A percentile compares a stretch with the other conserved stretches of the same genome.
phyloP scores from a whole-genome alignment of 2,113 vertebrate species.

The Larimichthys polyactis region DNA sequence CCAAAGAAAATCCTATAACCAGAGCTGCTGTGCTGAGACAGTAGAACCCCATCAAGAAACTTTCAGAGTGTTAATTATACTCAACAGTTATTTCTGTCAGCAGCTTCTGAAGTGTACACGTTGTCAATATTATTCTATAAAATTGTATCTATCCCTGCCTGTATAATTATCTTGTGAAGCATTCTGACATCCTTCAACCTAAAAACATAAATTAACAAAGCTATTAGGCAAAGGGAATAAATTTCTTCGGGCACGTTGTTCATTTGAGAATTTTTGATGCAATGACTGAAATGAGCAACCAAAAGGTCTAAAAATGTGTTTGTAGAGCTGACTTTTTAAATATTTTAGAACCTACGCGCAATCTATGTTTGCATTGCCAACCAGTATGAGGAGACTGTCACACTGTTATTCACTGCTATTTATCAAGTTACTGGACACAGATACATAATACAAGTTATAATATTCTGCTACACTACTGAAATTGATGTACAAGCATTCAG shows the following conservation, averaged over 20 bases:
- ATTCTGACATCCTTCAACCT: not conserved
- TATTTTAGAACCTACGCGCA: not conserved
- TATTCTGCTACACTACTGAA: not conserved
- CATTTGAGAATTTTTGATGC: not conserved
- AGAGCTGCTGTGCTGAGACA: conserved; percentile 20
- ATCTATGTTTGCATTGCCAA: not conserved
- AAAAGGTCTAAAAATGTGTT: not conserved
- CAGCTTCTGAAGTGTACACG: not conserved
- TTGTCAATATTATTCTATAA: conserved; percentile 15
- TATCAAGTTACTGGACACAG: not conserved
- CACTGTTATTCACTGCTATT: not conserved
- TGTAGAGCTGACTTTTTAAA: not conserved
- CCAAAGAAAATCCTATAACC: conserved; percentile 11
- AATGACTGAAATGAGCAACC: not conserved
- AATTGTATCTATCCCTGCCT: not conserved
- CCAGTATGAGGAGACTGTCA: not conserved
- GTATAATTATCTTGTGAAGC: not conserved
- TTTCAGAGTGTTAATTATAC: conserved; percentile 39
- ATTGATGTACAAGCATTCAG: not conserved
- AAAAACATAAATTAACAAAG: not conserved
- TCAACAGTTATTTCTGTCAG: conserved; percentile 26
- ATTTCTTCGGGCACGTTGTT: not conserved
- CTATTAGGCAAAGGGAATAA: not conserved
- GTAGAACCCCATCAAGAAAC: conserved; percentile 27
- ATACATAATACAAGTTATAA: not conserved